Evolutionary conservation across 2,113 vertebrate species (phyloP), one percentile per base, ranked within the genome.

Genomic region (Deroptyus accipitrinus): DNA sequence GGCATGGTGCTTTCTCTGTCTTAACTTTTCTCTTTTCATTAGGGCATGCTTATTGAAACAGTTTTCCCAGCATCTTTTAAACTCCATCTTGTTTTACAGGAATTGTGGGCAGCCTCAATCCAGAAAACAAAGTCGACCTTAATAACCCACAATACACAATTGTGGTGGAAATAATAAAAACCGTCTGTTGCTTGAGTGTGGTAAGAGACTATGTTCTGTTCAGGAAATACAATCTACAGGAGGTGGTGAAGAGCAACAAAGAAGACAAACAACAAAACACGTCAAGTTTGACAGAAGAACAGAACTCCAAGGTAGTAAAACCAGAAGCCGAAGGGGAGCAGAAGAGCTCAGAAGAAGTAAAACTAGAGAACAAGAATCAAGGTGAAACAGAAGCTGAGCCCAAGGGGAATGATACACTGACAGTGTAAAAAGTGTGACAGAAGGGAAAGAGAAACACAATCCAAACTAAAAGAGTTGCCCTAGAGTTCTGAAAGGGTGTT

Each of bases 131-230:
- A 92, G 99, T 99, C 9, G 98, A 99, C 94, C 98, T 99, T 92
- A 99, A 98, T 49, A 98, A 98, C 84, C 99, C 99, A 8, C 98
- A 99, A 28, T 99, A 99, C 92, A 99, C 98, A 13, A 93, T 99
- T 91, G 98, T 99, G 25, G 98, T 99, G 63, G 99, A 99, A 98
- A 99, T 99, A 94, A 99, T 99, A 94, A 99, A 99, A 97, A 97
- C 92, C 1, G 98, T 99, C 90, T 99, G 99, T 88, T 99, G 99
- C 92, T 69, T 99, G 96, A 99, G 99, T 46, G 99, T 99, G 80
- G 98, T 99, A 35, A 98, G 96, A 95, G 99, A 99, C 98, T 99
- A 99, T 95, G 94, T 97, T 17, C 97, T 99, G 44, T 99, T 98
- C 94, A 98, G 99, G 84, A 99, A 99, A 95, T 99, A 99, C 92